Conservation (phyloP, 2,797 vertebrate genomes). For the Rhinatrema bivittatum region DNA sequence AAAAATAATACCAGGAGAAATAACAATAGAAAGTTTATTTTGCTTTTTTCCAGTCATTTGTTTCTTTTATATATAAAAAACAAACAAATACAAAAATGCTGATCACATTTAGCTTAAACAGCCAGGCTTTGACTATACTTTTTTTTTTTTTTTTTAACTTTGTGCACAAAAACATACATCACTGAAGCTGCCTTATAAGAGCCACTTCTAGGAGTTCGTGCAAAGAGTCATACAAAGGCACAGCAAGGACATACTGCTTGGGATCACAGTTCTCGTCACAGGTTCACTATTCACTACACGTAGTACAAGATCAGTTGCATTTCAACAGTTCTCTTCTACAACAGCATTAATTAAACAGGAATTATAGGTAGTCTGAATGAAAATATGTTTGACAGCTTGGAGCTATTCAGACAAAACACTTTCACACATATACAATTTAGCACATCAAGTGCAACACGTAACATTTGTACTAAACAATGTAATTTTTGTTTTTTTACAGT, state of each 20-base stretch:
- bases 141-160: conserved; percentile 64
- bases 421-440: conserved; percentile 74
- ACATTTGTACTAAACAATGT: conserved; percentile 70
- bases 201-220: conserved; percentile 76
- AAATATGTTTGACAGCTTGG: conserved; percentile 81
- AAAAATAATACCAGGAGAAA: conserved; percentile 56
- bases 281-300: conserved; percentile 85
- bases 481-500: conserved; percentile 64
- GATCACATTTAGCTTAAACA: conserved; percentile 83
- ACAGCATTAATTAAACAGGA: conserved; percentile 75
- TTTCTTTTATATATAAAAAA: conserved; percentile 48
- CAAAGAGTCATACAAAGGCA: conserved; percentile 80
- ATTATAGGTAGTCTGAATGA: conserved; percentile 72
- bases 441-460: conserved; percentile 77
- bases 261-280: conserved; percentile 76
- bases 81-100: conserved; percentile 78
- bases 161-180: conserved; percentile 73
- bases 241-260: conserved; percentile 79
- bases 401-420: conserved; percentile 83
- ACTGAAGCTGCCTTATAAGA: conserved; percentile 71
- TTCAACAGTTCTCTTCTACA: conserved; percentile 71
- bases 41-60: conserved; percentile 83
- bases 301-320: conserved; percentile 71
- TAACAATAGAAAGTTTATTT: conserved; percentile 98
- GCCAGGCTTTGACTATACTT: conserved; percentile 70